Base-by-base conservation (phyloP, 2,888 invertebrate genomes). In the Drosophila villosipedis region DNA sequence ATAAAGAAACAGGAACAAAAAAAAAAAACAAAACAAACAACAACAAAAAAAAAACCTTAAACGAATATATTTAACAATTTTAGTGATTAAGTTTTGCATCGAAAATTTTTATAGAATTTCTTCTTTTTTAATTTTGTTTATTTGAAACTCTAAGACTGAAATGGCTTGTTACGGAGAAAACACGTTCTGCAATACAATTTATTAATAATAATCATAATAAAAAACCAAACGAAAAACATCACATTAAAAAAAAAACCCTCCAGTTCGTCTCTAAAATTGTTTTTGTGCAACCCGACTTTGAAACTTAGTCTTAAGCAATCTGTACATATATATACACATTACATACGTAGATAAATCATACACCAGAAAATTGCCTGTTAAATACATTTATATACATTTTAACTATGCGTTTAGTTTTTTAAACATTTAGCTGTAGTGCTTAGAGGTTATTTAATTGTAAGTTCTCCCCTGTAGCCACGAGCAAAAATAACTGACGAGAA, bases 121-220 rank as follows among this genome's bases (percentile, higher is more conserved):
- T 25, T 31, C 31, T 16, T 68, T 68, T 68, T 59, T 22, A 16
- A 39, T 41, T 22, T 30, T 57, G 12, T 69, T 67, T 66, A 91
- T 88, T 84, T 91, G 91, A 92, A 92, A 92, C 92, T 90, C 85
- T 89, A 92, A 92, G 92, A 92, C 92, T 92, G 92, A 92, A 91
- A 91, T 91, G 91, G 91, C 84, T 91, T 91, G 91, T 89, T 91
- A 79, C 67, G 85, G 85, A 91, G 80, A 73, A 77, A 79, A 78
- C 83, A 82, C 91, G 84, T 79, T 87, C 91, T 81, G 68, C 80
- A 77, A 82, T 75, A 73, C 67, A 78, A 62, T 65, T 77, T 54
- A 79, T 47, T 62, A 66, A 73, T 19, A 57, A 79, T 62, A 67
- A 73, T 35, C 16, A 54, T 35, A 47, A 19, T 28, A 19, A 25